These are phyloP conservation scores for Enteromius argenteus DNA, from an alignment of 2,797 vertebrate species.

Conservation along the genomic window DNA sequence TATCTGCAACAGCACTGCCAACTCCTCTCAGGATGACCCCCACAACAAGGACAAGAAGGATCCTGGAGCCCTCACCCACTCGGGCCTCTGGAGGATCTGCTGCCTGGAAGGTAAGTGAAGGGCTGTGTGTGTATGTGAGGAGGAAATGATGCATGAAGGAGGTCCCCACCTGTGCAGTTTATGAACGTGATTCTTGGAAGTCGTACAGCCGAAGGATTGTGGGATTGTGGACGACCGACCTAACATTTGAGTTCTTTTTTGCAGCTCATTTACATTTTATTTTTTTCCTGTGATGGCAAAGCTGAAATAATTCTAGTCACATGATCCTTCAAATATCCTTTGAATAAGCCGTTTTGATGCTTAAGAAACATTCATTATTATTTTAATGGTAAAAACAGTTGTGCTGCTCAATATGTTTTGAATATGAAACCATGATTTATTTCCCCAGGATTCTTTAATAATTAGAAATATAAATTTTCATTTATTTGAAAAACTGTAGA, in stretches of 20 bases:
- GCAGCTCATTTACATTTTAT: not conserved
- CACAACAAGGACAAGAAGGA: constrained; percentile 88
- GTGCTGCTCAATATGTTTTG: not conserved
- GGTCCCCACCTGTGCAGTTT: constrained; percentile 4
- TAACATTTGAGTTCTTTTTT: not conserved
- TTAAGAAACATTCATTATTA: not conserved
- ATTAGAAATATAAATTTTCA: not conserved
- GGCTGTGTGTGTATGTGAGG: constrained; percentile 13
- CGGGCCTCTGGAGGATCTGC: constrained; percentile 94
- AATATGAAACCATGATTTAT: not conserved
- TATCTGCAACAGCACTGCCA: constrained; percentile 92
- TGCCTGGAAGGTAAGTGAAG: constrained; percentile 86
- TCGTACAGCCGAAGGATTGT: not conserved
- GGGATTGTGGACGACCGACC: not conserved
- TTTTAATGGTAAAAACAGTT: not conserved
- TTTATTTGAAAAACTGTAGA: not conserved
- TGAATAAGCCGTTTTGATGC: not conserved
- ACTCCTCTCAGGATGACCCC: constrained; percentile 84
- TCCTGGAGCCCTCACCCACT: constrained; percentile 91
- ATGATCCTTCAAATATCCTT: not conserved
- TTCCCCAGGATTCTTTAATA: not conserved
- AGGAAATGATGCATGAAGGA: constrained; percentile 24
- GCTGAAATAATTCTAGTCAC: not conserved
- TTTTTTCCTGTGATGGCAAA: not conserved
- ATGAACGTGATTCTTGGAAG: not conserved